Base-by-base conservation (phyloP, 35 echinoderm and acorn worm species). In the Apostichopus californicus region DNA sequence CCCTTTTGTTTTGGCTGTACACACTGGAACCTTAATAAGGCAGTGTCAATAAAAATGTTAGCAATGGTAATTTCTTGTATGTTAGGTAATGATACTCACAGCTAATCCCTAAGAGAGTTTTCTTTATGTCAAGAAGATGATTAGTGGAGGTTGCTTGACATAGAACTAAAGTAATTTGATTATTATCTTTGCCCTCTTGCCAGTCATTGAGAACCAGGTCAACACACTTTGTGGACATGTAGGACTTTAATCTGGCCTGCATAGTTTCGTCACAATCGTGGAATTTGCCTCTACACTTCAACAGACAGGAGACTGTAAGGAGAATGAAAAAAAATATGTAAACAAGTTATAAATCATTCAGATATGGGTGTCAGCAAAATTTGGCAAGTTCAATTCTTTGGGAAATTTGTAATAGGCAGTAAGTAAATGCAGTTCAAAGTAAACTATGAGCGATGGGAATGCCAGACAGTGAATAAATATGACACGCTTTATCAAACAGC, bases 181-280 rank as follows among this genome's bases (percentile, higher is more conserved):
- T 79, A 52, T 89, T 52, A 78, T 96, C 95, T 57, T 90, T 66
- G 12, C 92, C 92, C 12, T 83, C 78, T 17, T 84, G 63, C 95
- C 95, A 96, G 80, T 90, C 86, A 25, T 96, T 93, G 8, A 96
- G 66, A 14, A 90, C 88, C n/a, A 96, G 89, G 89, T 96, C 95
- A 77, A 96, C 95, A 12, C 92, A 88, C 92, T 93, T 96, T 25
- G 92, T 93, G 8, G 95, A 87, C 95, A 96, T 96, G 81, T 93
- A 93, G 8, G 95, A 81, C 92, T 96, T 96, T 22, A 96, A 88
- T n/a, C 95, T 71, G 12, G 92, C 88, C 26, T 96, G 88, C 92
- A 96, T 86, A 7, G 90, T 96, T 77, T 96, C 95, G 25, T 94
- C 95, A 56, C 95, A 96, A 73, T 96, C 95, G n/a, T 94, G 89